These are phyloP conservation scores for Coccyzus lansbergi DNA, from an alignment of 2,797 vertebrate species.

Conservation along the genomic window DNA sequence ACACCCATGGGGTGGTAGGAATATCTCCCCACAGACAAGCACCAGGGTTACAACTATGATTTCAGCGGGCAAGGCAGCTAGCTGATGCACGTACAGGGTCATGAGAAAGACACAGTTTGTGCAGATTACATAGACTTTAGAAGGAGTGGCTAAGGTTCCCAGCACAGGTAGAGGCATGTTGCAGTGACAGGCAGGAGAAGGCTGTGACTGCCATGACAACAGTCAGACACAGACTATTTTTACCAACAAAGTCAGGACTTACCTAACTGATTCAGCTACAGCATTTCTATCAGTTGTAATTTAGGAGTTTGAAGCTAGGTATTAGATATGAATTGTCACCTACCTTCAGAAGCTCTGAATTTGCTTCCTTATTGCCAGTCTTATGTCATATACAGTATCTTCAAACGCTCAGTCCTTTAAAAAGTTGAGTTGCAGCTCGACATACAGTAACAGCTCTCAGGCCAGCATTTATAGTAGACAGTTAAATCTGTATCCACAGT, in stretches of 20 bases:
- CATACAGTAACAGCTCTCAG: neutral
- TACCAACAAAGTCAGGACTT: neutral
- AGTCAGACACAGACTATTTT: neutral
- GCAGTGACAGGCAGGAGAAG: neutral
- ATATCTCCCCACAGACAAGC: fast-evolving
- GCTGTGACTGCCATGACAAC: neutral
- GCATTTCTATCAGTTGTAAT: neutral
- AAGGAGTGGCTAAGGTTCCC: neutral
- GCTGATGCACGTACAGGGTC: neutral
- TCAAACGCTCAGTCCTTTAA: neutral
- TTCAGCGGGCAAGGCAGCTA: neutral
- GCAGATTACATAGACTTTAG: neutral
- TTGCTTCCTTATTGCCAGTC: neutral
- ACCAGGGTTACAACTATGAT: neutral
- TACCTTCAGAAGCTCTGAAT: neutral
- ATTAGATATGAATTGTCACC: neutral
- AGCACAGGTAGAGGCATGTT: neutral
- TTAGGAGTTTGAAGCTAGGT: neutral
- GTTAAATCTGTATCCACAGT: neutral
- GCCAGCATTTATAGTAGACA: neutral
- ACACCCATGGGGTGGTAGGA: neutral
- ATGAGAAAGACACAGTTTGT: neutral
- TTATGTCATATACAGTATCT: neutral
- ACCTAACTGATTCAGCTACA: neutral
- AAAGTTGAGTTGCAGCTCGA: neutral